These are phyloP conservation scores for Agrochola macilenta DNA, from an alignment of 2,888 invertebrate genomes.

Conservation along the genomic window DNA sequence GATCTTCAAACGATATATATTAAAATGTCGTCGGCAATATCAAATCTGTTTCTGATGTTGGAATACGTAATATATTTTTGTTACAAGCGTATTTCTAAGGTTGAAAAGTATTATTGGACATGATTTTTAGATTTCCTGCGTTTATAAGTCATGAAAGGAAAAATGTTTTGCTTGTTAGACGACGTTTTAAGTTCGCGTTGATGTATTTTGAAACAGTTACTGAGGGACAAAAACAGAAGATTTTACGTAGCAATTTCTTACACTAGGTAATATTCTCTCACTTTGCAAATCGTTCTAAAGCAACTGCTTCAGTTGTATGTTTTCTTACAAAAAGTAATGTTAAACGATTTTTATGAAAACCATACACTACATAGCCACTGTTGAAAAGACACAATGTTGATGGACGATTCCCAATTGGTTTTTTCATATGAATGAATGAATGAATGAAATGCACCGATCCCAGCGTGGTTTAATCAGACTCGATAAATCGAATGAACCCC, in stretches of 20 bases:
- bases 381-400: no score
- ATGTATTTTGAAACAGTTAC: neutral
- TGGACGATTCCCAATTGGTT: no score
- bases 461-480: no score
- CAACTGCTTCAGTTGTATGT: no score
- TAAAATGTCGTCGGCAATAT: slow-evolving; percentile 32
- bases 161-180: neutral
- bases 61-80: slow-evolving; percentile 19
- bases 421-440: no score
- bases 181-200: neutral
- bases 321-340: no score
- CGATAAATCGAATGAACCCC: no score
- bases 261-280: no score
- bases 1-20: slow-evolving; percentile 17
- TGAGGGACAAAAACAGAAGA: neutral
- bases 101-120: slow-evolving; percentile 2
- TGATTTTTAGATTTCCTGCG: slow-evolving; percentile 18
- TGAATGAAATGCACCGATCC: no score
- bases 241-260: neutral
- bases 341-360: no score
- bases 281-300: neutral
- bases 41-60: slow-evolving; percentile 33
- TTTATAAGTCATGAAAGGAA: neutral
- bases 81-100: slow-evolving; percentile 13
- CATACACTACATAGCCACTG: no score